A percentile compares a stretch with the other conserved stretches of the same genome.
These are phyloP conservation scores for Enteromius viviparus DNA, from an alignment of 2,797 vertebrate species.

Conservation along the genomic window DNA sequence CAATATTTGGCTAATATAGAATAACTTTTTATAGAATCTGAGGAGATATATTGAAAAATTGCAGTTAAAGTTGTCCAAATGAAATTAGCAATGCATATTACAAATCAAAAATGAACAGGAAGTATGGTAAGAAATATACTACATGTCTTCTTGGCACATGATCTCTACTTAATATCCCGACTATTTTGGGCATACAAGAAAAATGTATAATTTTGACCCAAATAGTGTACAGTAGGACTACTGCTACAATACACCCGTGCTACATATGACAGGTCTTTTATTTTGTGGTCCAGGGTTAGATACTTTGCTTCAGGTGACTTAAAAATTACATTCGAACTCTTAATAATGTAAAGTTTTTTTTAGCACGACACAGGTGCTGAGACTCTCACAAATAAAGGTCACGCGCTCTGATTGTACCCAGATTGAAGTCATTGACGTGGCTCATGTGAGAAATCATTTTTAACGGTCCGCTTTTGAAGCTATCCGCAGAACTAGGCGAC, in stretches of 20 bases:
- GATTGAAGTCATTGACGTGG: constrained; percentile 9
- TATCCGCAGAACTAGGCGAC: not conserved
- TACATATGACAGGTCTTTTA: not conserved
- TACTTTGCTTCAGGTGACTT: not conserved
- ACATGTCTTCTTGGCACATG: not conserved
- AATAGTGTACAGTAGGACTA: not conserved
- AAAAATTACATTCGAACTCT: not conserved
- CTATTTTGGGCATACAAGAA: not conserved
- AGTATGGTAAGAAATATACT: not conserved
- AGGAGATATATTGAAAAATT: too few relatives aligned
- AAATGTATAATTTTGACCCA: not conserved
- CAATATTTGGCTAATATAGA: not conserved
- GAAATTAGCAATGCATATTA: not conserved
- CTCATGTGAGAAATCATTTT: not conserved
- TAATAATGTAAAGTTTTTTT: not conserved
- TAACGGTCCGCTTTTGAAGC: not conserved
- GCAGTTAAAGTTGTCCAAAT: too few relatives aligned
- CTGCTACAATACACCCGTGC: not conserved
- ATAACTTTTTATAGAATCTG: too few relatives aligned
- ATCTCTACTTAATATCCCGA: not conserved
- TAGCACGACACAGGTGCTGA: not conserved
- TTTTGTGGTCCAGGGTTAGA: not conserved
- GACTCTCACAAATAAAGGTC: not conserved
- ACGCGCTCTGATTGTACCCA: not conserved
- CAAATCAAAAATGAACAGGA: not conserved